Evolutionary conservation across 1,140 invertebrate species (phyloP), one percentile per base, ranked within the genome.

Genomic region (Notospermus geniculatus): DNA sequence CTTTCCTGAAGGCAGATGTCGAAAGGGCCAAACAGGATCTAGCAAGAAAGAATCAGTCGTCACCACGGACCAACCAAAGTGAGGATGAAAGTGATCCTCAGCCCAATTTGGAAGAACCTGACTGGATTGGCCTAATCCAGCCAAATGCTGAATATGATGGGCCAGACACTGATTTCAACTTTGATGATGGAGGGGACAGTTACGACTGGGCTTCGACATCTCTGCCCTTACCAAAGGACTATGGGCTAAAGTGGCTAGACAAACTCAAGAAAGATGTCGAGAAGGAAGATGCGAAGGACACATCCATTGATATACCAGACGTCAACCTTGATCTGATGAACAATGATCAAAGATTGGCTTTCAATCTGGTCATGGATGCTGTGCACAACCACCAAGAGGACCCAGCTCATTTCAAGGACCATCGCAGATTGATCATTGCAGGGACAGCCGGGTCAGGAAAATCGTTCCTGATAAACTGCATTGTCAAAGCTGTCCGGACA

Each of bases 1-100:
- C 4, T n/a, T 50, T 50, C 63, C 29, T 66, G 2, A 68, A 64
- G 55, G 61, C 61, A 52, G 66, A 68, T 23, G 25, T 68, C 22
- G 58, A 66, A 57, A 53, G 60, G 32, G 58, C 59, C 25, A 63
- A 63, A 52, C 11, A n/a, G n/a, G n/a, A n/a, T n/a, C 15, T 4
- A 36, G 15, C 15, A 36, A 36, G 5, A 15, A 36, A 36, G 32
- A 36, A 36, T 7, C 4, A 7, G 32, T 15, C 32, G 4, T 0
- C 11, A 15, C 11, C 50, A 28, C n/a, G 29, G 1, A 17, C 1
- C 59, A 52, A 28, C 50, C 0, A 36, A 23, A 29, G n/a, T 55
- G n/a, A 54, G 25, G 29, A 45, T 55, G 19, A 46, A 28, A 9
- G 55, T 15, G 46, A 30, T n/a, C n/a, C n/a, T n/a, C 41, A 17